phyloP scores from a whole-genome alignment of 2,888 invertebrate species.

The Autographa pulchrina region DNA sequence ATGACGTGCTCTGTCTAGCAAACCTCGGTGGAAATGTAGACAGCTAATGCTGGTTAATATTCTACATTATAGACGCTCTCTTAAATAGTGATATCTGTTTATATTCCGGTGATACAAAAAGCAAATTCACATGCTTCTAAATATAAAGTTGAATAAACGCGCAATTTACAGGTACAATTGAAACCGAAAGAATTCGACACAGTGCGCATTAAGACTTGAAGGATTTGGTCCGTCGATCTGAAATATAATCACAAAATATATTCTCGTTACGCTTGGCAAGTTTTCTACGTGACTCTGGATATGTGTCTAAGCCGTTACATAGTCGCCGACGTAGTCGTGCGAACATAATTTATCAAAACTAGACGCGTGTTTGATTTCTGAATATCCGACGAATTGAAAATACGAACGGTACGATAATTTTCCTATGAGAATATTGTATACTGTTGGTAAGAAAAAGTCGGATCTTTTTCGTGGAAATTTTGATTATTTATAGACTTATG shows the following conservation, averaged over 20 bases:
- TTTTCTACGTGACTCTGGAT: conserved; percentile 53
- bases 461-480: conserved; percentile 35
- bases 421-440: conserved; percentile 9
- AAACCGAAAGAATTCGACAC: conserved; percentile 34
- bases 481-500: conserved; percentile 20
- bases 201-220: conserved; percentile 44
- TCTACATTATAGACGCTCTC: conserved; percentile 34
- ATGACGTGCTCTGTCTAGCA: conserved; percentile 31
- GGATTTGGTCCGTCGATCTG: conserved; percentile 50
- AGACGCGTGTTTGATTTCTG: conserved; percentile 29
- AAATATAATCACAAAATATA: conserved; percentile 47
- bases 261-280: conserved; percentile 54
- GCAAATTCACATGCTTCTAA: background rate
- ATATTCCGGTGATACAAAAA: conserved; percentile 14
- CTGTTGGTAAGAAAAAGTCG: conserved; percentile 9
- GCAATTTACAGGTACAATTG: conserved; percentile 24
- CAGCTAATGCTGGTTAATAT: conserved; percentile 40
- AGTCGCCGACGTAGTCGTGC: conserved; percentile 28
- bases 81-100: conserved; percentile 30
- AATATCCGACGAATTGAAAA: conserved; percentile 25
- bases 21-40: conserved; percentile 39
- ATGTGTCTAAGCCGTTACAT: conserved; percentile 30
- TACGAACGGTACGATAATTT: conserved; percentile 14
- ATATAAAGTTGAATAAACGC: background rate
- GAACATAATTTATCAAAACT: conserved; percentile 30